A percentile compares a stretch with the other conserved stretches of the same genome.
phyloP scores from a whole-genome alignment of 2,888 invertebrate genomes.

The Norana najaformis region DNA sequence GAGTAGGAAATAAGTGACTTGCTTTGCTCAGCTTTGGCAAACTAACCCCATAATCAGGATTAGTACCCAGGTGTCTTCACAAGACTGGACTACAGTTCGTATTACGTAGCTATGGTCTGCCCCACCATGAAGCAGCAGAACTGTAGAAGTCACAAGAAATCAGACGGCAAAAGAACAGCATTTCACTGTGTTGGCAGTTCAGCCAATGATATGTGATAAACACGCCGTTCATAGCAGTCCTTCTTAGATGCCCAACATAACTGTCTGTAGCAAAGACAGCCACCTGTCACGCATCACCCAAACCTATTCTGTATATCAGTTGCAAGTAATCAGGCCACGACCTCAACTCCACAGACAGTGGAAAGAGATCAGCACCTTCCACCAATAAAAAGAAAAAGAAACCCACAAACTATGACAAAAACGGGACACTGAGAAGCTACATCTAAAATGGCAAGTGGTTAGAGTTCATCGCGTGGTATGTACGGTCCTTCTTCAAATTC shows the following conservation, averaged over 20 bases:
- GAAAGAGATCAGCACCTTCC: not conserved
- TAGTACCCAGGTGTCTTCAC: too few relatives aligned
- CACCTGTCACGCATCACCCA: not conserved
- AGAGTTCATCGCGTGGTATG: conserved; percentile 36
- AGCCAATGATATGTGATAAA: not conserved
- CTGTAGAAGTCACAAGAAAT: not conserved
- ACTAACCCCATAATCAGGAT: too few relatives aligned
- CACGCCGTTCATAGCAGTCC: not conserved
- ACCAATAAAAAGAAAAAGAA: not conserved
- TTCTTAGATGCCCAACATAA: not conserved
- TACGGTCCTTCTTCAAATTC: conserved; percentile 42
- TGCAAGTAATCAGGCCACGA: not conserved
- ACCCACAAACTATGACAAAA: not conserved
- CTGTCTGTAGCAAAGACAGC: not conserved
- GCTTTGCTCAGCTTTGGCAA: too few relatives aligned
- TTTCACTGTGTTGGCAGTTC: not conserved
- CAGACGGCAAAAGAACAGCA: not conserved
- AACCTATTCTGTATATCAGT: not conserved
- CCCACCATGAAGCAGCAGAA: not conserved
- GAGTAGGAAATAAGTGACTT: not conserved
- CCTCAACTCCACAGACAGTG: not conserved
- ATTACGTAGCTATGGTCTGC: not conserved
- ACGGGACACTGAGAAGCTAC: not conserved
- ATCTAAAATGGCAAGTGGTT: not conserved
- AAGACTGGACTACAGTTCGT: not conserved